Evolutionary conservation across 2,888 invertebrate genomes (phyloP).

Genomic region (Xylocampa areola): DNA sequence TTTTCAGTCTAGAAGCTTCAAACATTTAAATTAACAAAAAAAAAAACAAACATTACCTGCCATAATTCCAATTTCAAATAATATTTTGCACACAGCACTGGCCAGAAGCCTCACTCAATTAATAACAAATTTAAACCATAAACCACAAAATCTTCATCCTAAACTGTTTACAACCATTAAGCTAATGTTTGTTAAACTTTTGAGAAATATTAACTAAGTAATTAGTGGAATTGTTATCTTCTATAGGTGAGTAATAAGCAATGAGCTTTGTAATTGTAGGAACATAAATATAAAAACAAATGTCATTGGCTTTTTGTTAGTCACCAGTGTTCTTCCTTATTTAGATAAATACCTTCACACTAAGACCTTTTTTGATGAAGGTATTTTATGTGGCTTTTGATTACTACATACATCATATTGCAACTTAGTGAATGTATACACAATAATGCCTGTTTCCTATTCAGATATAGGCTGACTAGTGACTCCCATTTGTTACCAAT

Average conservation of each 20-base stretch:
- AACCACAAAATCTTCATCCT: slow-evolving; percentile 11
- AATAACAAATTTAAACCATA: slow-evolving; percentile 18
- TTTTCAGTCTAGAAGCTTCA: too few species aligned
- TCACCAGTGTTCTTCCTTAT: slow-evolving; percentile 42
- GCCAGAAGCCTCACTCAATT: slow-evolving; percentile 14
- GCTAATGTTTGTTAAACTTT: slow-evolving; percentile 51
- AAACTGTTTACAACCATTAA: slow-evolving; percentile 28
- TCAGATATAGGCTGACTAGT: too few species aligned
- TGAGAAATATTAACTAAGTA: slow-evolving; percentile 63
- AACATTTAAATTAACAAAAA: too few species aligned
- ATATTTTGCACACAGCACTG: slow-evolving; percentile 8
- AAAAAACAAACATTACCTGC: slow-evolving; percentile 16
- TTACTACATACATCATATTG: background rate
- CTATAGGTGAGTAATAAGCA: slow-evolving; percentile 64
- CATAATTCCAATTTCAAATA: slow-evolving; percentile 5
- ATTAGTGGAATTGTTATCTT: slow-evolving; percentile 62
- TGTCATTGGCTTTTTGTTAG: slow-evolving; percentile 46
- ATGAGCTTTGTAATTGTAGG: slow-evolving; percentile 43
- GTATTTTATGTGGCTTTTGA: slow-evolving; percentile 12
- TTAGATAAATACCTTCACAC: slow-evolving; percentile 42
- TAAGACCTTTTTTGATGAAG: slow-evolving; percentile 15
- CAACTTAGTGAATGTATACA: too few species aligned
- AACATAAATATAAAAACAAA: slow-evolving; percentile 47
- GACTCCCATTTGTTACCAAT: too few species aligned
- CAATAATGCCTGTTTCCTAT: too few species aligned